These are phyloP conservation scores for Anomalospiza imberbis DNA, from an alignment of 2,797 vertebrate species.

Conservation along the genomic window DNA sequence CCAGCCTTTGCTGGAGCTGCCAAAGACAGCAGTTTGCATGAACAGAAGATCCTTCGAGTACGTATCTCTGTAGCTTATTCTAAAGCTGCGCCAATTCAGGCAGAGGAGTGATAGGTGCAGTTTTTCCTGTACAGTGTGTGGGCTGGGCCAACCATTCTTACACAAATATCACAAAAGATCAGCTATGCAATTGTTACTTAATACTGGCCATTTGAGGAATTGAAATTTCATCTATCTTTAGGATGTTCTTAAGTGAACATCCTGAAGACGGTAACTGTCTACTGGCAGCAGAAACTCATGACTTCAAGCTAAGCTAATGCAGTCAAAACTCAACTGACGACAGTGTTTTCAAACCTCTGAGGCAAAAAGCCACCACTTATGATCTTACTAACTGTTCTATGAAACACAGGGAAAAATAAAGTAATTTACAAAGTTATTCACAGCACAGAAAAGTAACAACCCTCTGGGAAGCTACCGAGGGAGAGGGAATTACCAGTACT, in stretches of 20 bases:
- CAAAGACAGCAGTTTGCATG: neutral
- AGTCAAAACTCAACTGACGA: neutral
- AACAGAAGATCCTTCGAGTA: neutral
- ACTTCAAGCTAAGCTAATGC: neutral
- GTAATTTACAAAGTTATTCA: neutral
- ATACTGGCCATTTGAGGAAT: neutral
- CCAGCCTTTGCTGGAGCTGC: neutral
- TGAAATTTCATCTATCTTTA: neutral
- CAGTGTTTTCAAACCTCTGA: neutral
- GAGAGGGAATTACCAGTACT: neutral
- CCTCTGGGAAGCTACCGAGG: neutral
- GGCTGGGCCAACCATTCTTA: neutral
- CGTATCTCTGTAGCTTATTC: rapidly evolving
- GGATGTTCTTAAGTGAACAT: neutral
- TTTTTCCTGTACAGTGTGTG: neutral
- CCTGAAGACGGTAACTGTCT: neutral
- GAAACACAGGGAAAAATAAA: neutral
- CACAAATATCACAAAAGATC: neutral
- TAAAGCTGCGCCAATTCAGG: neutral
- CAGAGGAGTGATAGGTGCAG: neutral
- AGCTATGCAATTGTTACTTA: neutral
- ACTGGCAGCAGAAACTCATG: neutral
- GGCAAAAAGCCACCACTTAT: neutral
- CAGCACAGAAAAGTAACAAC: neutral
- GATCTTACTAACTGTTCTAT: neutral